Conservation (phyloP, 2,113 vertebrate genomes). For the Lasiurus borealis region DNA sequence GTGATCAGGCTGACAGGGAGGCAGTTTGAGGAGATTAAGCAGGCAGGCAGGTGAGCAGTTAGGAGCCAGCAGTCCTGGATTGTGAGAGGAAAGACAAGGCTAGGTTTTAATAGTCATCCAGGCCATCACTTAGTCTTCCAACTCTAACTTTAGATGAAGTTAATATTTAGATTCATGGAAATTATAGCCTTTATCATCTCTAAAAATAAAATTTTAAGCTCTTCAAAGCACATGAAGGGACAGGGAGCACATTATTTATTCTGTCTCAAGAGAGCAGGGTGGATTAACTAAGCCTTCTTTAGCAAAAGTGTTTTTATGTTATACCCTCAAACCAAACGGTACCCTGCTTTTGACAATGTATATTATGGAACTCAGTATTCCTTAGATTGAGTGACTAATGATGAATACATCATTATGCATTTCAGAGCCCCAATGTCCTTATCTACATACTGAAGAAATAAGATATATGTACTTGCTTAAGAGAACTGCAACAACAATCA, state of each 20-base stretch:
- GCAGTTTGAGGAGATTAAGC: too few species aligned
- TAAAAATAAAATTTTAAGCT: conserved; percentile 40
- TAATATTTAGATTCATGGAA: conserved; percentile 7
- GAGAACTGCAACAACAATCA: background rate
- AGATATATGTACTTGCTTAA: background rate
- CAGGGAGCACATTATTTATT: background rate
- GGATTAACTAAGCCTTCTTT: background rate
- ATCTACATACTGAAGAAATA: background rate
- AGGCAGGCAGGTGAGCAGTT: too few species aligned
- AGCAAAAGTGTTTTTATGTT: conserved; percentile 32
- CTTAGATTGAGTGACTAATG: background rate
- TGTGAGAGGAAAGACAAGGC: background rate
- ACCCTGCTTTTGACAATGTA: background rate
- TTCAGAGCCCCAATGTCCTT: background rate
- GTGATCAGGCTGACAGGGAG: too few species aligned
- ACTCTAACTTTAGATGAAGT: background rate
- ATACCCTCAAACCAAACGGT: background rate
- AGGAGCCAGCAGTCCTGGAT: too few species aligned
- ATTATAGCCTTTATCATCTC: background rate
- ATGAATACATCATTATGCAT: background rate
- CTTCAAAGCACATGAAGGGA: conserved; percentile 13
- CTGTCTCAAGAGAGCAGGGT: background rate
- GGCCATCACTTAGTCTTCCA: background rate
- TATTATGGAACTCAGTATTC: background rate
- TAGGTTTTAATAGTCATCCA: background rate